Percentiles rank a stretch among this genome's conserved stretches.
These are phyloP conservation scores for Indri indri DNA, from an alignment of 2,113 vertebrate genomes.

Conservation along the genomic window DNA sequence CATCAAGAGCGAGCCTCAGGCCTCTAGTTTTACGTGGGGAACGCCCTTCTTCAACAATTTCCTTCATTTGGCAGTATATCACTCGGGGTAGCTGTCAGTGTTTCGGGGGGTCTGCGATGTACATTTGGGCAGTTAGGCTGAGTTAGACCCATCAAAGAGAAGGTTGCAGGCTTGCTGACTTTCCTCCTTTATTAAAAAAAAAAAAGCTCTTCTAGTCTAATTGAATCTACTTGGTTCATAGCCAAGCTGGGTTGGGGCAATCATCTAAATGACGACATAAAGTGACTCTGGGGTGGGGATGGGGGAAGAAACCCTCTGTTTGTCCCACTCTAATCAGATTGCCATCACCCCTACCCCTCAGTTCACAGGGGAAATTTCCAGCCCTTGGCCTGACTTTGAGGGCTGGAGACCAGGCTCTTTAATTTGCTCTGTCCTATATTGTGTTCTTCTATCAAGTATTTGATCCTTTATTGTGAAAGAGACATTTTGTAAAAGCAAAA, in stretches of 20 bases:
- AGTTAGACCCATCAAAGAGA: not conserved
- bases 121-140: not conserved
- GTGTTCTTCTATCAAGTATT: not conserved
- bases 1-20: not conserved
- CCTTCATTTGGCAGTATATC: not conserved
- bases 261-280: not conserved
- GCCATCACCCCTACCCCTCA: not conserved
- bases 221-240: not conserved
- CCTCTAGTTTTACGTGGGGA: fast-evolving
- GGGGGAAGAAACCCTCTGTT: not conserved
- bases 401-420: not conserved
- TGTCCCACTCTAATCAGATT: not conserved
- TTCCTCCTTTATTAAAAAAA: not conserved
- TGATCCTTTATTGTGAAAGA: not conserved
- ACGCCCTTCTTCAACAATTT: not conserved
- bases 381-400: not conserved
- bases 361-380: not conserved
- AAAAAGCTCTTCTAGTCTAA: not conserved
- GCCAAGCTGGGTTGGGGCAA: not conserved
- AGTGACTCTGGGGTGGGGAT: not conserved
- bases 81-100: not conserved
- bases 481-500: conserved; percentile 38
- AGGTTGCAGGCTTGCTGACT: not conserved
- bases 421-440: not conserved
- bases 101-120: not conserved